Evolutionary conservation across 2,113 vertebrate genomes (phyloP), one percentile per base, ranked within the genome.

Genomic region (Perca fluviatilis): DNA sequence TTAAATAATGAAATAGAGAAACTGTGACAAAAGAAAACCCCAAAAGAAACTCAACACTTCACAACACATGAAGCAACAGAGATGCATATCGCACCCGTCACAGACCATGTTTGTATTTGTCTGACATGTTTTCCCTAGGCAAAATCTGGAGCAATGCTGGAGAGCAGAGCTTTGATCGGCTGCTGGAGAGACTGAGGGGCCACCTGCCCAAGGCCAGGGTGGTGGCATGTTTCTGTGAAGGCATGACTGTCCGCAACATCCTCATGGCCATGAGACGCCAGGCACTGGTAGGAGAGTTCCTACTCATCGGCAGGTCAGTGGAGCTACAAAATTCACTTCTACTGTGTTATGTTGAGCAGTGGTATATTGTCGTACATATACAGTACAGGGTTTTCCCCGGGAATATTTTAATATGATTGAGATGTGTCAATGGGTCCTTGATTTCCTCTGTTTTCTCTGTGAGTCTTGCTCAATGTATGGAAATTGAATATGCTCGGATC

Each of bases 81-180:
- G 30, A 67, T 54, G 66, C 30, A 23, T 40, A 0, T 46, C n/a
- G 36, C n/a, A 25, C 57, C 33, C 1, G 12, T 84, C 18, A 79
- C 23, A 30, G 33, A 57, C 54, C 49, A 11, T 66, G 13, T 71
- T 71, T 77, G 12, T 15, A 27, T 87, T 73, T 86, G 33, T 84
- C 23, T 53, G 43, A 57, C 67, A 54, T 67, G 51, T 79, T 77
- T 65, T 33, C 56, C 47, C 6, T 80, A 95, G 94, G 94, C 91
- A 99, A 99, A 95, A 99, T 99, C 93, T 99, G 99, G 94, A 99
- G 98, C 94, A 99, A 99, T 0, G 98, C 98, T 1, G 98, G 97
- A 0, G 96, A 99, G 51, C 97, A 97, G 90, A 99, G 96, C 88
- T 99, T 99, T 16, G 98, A 99, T 88, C 97, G 97, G 18, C 93